Evolutionary conservation across 2,888 invertebrate species (phyloP).

Genomic region (Microdon myrmicae): DNA sequence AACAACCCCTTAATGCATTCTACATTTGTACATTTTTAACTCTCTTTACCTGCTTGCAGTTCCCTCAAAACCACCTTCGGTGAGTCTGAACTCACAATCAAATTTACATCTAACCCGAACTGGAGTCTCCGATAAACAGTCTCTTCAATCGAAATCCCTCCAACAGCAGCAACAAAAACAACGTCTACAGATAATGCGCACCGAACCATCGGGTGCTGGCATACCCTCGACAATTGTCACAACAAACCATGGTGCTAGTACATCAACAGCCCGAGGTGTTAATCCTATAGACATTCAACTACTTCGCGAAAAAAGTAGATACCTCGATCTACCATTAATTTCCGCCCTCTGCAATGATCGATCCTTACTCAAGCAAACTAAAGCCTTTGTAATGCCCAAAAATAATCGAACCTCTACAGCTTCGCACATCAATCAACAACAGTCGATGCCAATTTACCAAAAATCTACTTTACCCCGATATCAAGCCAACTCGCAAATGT

Average conservation of each 20-base stretch:
- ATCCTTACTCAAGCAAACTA: conserved; percentile 87
- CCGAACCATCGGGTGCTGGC: conserved; percentile 24
- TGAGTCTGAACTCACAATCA: conserved; percentile 38
- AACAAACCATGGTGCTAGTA: conserved; percentile 58
- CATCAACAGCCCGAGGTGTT: conserved; percentile 64
- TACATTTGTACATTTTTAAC: background rate
- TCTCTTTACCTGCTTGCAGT: conserved; percentile 55
- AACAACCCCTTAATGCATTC: conserved; percentile 14
- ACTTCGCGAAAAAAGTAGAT: conserved; percentile 87
- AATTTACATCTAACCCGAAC: conserved; percentile 53
- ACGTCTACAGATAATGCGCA: conserved; percentile 33
- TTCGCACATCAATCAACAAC: conserved; percentile 6
- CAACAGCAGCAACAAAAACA: conserved; percentile 33
- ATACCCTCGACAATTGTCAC: conserved; percentile 27
- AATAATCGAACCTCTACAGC: conserved; percentile 65
- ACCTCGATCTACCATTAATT: conserved; percentile 90
- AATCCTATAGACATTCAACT: conserved; percentile 80
- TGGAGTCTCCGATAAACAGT: conserved; percentile 58
- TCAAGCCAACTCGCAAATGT: conserved; percentile 52
- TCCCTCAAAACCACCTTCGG: conserved; percentile 61
- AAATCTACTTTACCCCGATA: conserved; percentile 38
- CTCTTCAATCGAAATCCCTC: conserved; percentile 19
- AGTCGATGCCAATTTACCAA: conserved; percentile 33
- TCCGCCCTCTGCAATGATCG: conserved; percentile 94
- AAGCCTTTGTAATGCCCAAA: conserved; percentile 84